A percentile compares a stretch with the other conserved stretches of the same genome.
These are phyloP conservation scores for Platichthys stellatus DNA, from an alignment of 2,113 vertebrate genomes.

Conservation along the genomic window DNA sequence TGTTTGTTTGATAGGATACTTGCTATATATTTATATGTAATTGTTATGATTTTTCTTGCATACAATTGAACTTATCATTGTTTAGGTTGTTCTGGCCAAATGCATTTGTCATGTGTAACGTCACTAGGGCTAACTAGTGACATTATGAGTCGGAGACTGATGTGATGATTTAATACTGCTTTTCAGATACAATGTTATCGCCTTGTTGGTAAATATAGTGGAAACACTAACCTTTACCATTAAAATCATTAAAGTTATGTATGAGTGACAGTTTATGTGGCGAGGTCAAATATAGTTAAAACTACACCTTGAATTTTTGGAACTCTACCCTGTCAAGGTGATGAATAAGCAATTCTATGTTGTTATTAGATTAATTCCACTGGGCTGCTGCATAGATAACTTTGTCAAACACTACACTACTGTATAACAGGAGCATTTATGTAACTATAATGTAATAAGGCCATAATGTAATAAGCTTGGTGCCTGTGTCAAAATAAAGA, in stretches of 20 bases:
- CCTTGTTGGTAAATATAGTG: no score
- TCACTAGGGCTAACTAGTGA: no score
- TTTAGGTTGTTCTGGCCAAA: no score
- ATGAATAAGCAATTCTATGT: background rate
- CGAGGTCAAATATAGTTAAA: background rate
- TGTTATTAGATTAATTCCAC: conserved; percentile 6
- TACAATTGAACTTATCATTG: background rate
- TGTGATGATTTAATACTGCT: no score
- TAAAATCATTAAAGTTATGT: background rate
- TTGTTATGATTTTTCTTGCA: background rate
- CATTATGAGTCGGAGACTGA: no score
- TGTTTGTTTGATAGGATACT: background rate
- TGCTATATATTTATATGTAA: no score
- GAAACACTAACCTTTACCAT: no score
- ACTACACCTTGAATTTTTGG: background rate
- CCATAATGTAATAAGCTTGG: conserved; percentile 6
- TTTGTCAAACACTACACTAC: background rate
- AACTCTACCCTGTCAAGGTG: background rate
- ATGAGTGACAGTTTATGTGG: background rate
- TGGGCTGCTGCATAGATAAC: background rate
- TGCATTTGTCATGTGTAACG: no score
- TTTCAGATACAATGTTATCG: no score
- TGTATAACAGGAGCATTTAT: conserved; percentile 3
- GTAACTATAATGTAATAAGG: conserved; percentile 7
- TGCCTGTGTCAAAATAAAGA: conserved; percentile 12